Base-by-base conservation (phyloP, 1,140 invertebrate species). In the Caenorhabditis inopinata region DNA sequence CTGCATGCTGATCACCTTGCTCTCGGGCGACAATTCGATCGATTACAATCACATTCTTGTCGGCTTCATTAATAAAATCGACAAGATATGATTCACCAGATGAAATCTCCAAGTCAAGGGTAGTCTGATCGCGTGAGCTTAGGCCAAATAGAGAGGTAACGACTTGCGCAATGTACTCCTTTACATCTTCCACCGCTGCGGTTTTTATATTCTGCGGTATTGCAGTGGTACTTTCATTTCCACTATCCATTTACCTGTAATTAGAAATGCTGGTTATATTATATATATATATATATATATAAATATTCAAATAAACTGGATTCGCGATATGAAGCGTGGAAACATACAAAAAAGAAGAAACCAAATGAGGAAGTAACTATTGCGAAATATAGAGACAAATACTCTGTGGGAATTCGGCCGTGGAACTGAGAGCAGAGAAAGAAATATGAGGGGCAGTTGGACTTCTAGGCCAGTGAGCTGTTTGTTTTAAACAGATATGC, bases 1-100 rank as follows among this genome's bases (percentile, higher is more conserved):
- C 78, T 3, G 51, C 73, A 18, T 62, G n/a, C 38, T 79, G 78
- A 58, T 79, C 78, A 18, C 58, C 58, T 38, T 68, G 58, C n/a
- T 68, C 58, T 6, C 58, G 58, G 16, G 58, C 58, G 38, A 68
- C 32, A 11, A 38, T 32, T 7, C 58, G 58, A 42, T 68, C 58
- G 9, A 68, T 32, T 5, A 68, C 58, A n/a, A 68, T 23, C 1
- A 68, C 58, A 21, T 68, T 68, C 21, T 68, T 68, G n/a, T 68
- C 58, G 25, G 58, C 58, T 68, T 68, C 58, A 21, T 35, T 38
- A n/a, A 68, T 68, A 18, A 68, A 68, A 42, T 68, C 58, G n/a
- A 32, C 38, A 2, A 68, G 16, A 42, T 38, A 68, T 3, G 58
- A 38, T 7, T 21, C 32, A 6, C 32, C 4, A 68, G 58, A n/a